phyloP scores from a whole-genome alignment of 1,140 invertebrate species.

The Drosophila obscura region DNA sequence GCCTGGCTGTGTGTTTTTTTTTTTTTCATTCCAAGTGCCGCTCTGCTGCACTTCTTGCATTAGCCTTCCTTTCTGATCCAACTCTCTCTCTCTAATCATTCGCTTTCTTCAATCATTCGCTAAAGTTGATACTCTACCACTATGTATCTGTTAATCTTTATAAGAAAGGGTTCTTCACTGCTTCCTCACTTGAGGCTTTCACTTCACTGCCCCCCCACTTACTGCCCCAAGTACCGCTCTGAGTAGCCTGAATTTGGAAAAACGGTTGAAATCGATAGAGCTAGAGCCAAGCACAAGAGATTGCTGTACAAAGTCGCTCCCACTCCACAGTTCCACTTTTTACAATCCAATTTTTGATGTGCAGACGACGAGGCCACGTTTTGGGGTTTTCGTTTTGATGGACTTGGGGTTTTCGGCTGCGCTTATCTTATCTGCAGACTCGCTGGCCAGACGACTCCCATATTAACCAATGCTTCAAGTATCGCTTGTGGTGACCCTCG shows the following conservation, averaged over 20 bases:
- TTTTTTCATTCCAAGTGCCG: too few relatives aligned
- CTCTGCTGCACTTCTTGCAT: too few relatives aligned
- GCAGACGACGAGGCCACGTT: conserved; percentile 27
- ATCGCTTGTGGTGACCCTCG: neutral
- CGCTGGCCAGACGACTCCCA: conserved; percentile 3
- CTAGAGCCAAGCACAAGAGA: conserved; percentile 5
- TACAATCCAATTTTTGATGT: neutral
- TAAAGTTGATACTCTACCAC: too few relatives aligned
- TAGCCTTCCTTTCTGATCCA: too few relatives aligned
- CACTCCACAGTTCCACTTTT: conserved; percentile 5
- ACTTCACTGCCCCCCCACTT: neutral
- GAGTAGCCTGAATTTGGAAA: neutral
- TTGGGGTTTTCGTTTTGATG: conserved; percentile 13
- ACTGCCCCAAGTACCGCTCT: conserved; percentile 4
- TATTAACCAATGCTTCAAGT: neutral
- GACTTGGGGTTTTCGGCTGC: conserved; percentile 28
- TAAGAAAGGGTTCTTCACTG: too few relatives aligned
- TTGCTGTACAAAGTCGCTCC: conserved; percentile 19
- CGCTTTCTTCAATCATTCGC: too few relatives aligned
- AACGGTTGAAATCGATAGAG: neutral
- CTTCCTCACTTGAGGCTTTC: conserved; percentile 6
- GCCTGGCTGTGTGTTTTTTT: too few relatives aligned
- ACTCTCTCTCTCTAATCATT: too few relatives aligned
- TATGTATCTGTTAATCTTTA: too few relatives aligned
- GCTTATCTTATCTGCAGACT: conserved; percentile 36